phyloP scores from a whole-genome alignment of 2,113 vertebrate species.

The Sylvilagus bachmani region DNA sequence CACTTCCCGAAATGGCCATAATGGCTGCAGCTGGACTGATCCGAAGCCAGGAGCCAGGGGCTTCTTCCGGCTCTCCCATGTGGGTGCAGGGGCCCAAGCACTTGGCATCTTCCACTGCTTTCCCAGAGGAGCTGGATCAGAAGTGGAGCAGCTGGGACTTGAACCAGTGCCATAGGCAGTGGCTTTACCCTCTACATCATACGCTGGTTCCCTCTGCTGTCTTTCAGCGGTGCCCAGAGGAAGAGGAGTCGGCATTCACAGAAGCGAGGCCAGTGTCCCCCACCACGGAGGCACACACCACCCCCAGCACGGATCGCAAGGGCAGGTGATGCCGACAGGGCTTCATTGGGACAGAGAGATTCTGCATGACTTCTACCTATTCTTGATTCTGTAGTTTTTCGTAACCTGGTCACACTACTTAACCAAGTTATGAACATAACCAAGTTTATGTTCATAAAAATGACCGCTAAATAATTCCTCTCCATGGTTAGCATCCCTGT shows the following conservation, averaged over 20 bases:
- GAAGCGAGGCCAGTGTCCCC: not conserved
- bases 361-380: not conserved
- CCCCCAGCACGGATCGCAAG: not conserved
- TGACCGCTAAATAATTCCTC: not conserved
- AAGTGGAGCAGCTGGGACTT: no score
- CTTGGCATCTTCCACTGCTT: no score
- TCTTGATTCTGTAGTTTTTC: not conserved
- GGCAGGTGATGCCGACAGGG: not conserved
- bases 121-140: no score
- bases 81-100: no score
- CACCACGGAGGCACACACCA: not conserved
- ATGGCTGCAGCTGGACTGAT: no score
- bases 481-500: not conserved
- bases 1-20: no score
- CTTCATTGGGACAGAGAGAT: accelerated
- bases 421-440: not conserved
- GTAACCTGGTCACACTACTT: not conserved
- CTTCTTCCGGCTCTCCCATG: no score
- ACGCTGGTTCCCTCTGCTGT: no score
- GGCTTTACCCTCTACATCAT: no score
- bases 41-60: no score
- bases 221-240: not conserved
- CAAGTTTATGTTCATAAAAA: not conserved
- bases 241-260: accelerated
- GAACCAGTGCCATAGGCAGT: no score